Conservation (phyloP, 2,113 vertebrate genomes). For the Arothron firmamentum region DNA sequence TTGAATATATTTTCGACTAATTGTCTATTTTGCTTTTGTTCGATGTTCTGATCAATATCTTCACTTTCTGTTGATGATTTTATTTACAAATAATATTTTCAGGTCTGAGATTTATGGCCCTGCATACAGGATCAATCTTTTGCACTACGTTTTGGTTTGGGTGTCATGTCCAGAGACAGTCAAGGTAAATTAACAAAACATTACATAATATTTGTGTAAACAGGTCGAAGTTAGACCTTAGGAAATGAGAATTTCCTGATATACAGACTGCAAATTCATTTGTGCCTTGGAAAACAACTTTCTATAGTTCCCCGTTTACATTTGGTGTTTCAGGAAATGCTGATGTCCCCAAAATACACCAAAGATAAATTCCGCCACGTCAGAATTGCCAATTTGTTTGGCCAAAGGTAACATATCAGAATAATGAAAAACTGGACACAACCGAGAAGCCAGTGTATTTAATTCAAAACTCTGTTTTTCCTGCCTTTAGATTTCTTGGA, state of each 20-base stretch:
- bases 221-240: too few relatives aligned
- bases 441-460: neutral
- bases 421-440: neutral
- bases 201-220: neutral
- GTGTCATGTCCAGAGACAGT: constrained; percentile 64
- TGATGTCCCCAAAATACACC: constrained; percentile 75
- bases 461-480: too few relatives aligned
- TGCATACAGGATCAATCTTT: constrained; percentile 51
- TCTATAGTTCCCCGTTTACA: neutral
- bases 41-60: neutral
- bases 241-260: too few relatives aligned
- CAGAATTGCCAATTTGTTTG: constrained; percentile 65
- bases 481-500: constrained; percentile 79
- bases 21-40: too few relatives aligned
- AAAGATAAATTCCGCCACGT: constrained; percentile 61
- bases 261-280: too few relatives aligned
- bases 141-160: constrained; percentile 41
- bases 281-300: too few relatives aligned
- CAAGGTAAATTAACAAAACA: constrained; percentile 59
- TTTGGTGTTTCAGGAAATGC: constrained; percentile 59
- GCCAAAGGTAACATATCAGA: constrained; percentile 53
- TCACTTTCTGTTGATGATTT: neutral
- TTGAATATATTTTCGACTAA: too few relatives aligned
- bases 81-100: neutral
- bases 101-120: constrained; percentile 62